Evolutionary conservation across 2,888 invertebrate species (phyloP), one percentile per base, ranked within the genome.

Genomic region (Amphimallon solstitiale): DNA sequence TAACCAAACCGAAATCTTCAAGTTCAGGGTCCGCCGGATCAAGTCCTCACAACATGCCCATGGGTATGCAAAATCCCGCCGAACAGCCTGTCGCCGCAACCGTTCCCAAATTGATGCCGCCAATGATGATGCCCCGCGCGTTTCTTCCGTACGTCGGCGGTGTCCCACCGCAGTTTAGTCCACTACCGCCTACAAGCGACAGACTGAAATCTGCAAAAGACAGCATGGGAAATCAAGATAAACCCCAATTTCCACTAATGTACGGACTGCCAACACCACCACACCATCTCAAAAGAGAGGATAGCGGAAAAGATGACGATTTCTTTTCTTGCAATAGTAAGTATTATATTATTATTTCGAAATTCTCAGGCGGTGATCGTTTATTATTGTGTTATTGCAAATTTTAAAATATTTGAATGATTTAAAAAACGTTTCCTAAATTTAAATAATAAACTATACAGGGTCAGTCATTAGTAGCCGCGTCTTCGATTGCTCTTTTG

Each of bases 1-100:
- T 96, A 60, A 73, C 72, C 29, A 96, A 95, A 83, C 95, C 95
- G 65, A 92, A 94, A 75, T 81, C 85, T 72, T 72, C 81, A 73
- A 82, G 68, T 61, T 81, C 83, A 61, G 85, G 86, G 10, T 88
- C 89, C 2, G 80, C 88, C 6, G 83, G 85, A 6, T 85, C 85
- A 46, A 84, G 84, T 74, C 85, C 85, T 19, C 85, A 84, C 61
- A 82, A 76, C 70, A 77, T 78, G 14, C 79, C 81, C 2, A 72
- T 76, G 73, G 74, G 81, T 74, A 71, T 81, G 74, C 76, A 82
- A 65, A 81, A 81, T 48, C 81, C 81, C 37, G 82, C 82, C 71
- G 85, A 86, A 71, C 86, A 86, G 72, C 85, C 86, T 40, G 82
- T 86, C 68, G 85, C 86, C 43, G 85, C 87, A 59, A 85, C 86